Evolutionary conservation across 2,888 invertebrate genomes (phyloP), one percentile per base, ranked within the genome.

Genomic region (Drosophila greeni): DNA sequence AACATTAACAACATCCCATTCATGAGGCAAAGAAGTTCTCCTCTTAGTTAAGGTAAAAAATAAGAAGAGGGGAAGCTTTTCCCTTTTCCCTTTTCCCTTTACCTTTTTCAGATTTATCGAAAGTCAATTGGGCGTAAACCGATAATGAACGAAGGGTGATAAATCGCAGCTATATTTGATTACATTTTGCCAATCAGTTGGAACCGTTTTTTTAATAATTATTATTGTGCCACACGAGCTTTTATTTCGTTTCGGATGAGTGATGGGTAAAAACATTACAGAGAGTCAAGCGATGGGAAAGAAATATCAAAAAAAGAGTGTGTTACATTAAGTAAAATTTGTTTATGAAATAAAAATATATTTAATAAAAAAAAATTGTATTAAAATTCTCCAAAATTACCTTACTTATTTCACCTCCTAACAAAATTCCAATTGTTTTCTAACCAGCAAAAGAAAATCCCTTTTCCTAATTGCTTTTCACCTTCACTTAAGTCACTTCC

Each of bases 71-170:
- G 29, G 37, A 12, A 24, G 11, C 8, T 18, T 36, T 18, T 8
- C 33, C n/a, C 18, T 36, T n/a, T 20, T 18, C 5, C 33, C n/a
- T n/a, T 36, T n/a, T 20, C 33, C n/a, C n/a, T 36, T n/a, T 26
- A 34, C 34, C 34, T 34, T 26, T 26, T 26, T n/a, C 48, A n/a
- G 31, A 18, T 53, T 56, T 56, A 56, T 56, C 56, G 23, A 37
- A 53, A 56, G 53, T 56, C 56, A 56, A 54, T 54, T 52, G 53
- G 16, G 53, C 55, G 53, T 51, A 37, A 37, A 29, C 55, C 55
- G 53, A 55, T 55, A 55, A 51, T 51, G 36, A 51, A 55, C 36
- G 36, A 37, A 37, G 34, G 26, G 51, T 49, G 54, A 54, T 54
- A 34, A 54, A 54, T 54, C 16, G 49, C 14, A 34, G 18, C 18